Percentiles rank a stretch among this genome's conserved stretches.
phyloP scores from a whole-genome alignment of 1,140 invertebrate genomes.

The Ephestia elutella region DNA sequence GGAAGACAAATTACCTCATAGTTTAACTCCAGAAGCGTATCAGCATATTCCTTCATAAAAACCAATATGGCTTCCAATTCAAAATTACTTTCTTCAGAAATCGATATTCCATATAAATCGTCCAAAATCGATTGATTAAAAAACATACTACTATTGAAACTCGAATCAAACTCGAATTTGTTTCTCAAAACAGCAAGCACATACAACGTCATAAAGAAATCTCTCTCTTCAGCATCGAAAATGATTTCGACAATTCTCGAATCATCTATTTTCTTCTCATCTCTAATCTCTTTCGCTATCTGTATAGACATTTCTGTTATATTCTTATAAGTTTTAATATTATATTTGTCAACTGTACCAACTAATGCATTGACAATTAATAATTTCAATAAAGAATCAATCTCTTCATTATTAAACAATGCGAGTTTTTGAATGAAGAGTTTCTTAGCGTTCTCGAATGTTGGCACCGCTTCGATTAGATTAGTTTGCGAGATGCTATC shows the following conservation, averaged over 20 bases:
- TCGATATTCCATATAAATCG: background rate
- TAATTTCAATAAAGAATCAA: background rate
- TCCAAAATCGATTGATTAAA: background rate
- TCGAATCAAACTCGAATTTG: background rate
- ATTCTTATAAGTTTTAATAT: background rate
- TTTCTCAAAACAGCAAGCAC: background rate
- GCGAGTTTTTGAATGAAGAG: slow-evolving; percentile 28
- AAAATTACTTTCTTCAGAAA: background rate
- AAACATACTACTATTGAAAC: background rate
- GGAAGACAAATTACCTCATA: slow-evolving; percentile 17
- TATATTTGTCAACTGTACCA: background rate
- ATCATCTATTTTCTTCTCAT: background rate
- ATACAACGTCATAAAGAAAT: background rate
- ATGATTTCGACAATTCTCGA: background rate
- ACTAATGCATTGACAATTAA: slow-evolving; percentile 8
- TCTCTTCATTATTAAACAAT: slow-evolving; percentile 18
- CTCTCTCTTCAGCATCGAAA: background rate
- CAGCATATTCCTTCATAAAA: slow-evolving; percentile 17
- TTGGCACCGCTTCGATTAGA: background rate
- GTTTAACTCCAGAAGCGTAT: slow-evolving; percentile 17
- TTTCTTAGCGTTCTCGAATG: slow-evolving; percentile 20
- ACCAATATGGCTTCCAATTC: slow-evolving; percentile 17
- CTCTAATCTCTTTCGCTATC: background rate
- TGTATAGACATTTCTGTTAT: background rate
- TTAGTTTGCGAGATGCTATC: slow-evolving; percentile 14